phyloP scores from a whole-genome alignment of 2,888 invertebrate species.

The Sabatieria punctata region DNA sequence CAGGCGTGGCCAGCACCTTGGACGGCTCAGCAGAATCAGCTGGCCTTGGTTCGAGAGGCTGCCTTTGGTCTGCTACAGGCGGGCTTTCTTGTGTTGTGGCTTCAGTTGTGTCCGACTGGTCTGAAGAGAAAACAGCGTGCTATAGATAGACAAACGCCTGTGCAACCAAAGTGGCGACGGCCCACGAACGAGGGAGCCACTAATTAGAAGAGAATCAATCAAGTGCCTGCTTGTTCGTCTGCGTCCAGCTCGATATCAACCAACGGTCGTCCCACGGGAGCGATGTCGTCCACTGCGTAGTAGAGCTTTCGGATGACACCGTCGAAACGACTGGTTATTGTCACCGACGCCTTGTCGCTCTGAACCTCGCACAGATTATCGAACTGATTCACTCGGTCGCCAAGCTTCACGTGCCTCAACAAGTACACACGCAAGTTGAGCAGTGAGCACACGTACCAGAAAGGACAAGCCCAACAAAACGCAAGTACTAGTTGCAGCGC shows the following conservation, averaged over 20 bases:
- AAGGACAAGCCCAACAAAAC: no score
- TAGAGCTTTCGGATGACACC: slow-evolving; percentile 50
- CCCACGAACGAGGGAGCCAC: neutral
- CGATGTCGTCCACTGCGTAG: slow-evolving; percentile 69
- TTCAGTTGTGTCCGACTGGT: no score
- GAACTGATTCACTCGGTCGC: slow-evolving; percentile 84
- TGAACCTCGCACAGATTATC: slow-evolving; percentile 98
- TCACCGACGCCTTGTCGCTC: slow-evolving; percentile 97
- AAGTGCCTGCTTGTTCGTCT: slow-evolving; percentile 12
- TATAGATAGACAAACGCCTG: no score
- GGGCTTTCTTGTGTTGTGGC: no score
- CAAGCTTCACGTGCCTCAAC: slow-evolving; percentile 71
- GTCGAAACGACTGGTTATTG: slow-evolving; percentile 89
- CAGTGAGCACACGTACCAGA: no score
- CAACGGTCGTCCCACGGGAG: slow-evolving; percentile 71
- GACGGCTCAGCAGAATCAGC: slow-evolving; percentile 4
- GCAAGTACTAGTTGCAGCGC: no score
- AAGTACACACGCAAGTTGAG: no score
- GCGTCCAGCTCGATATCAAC: slow-evolving; percentile 65
- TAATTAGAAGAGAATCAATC: neutral
- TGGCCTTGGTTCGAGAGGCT: no score
- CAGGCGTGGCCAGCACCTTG: slow-evolving; percentile 64
- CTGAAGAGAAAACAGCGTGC: no score
- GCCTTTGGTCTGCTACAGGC: no score
- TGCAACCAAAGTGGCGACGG: neutral